phyloP scores from a whole-genome alignment of 2,888 invertebrate species.

The Hybos culiciformis region DNA sequence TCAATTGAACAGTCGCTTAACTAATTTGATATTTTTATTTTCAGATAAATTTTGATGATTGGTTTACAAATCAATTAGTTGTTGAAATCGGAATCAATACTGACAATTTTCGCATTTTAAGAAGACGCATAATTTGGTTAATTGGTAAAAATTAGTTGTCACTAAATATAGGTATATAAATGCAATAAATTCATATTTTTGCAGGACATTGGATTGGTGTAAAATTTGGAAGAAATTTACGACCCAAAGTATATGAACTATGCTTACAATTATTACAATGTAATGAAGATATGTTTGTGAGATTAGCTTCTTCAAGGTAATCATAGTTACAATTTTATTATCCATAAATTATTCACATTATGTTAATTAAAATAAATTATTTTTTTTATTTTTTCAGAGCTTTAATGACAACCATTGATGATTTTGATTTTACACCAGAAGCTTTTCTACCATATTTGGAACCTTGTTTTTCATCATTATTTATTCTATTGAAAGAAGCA shows the following conservation, averaged over 20 bases:
- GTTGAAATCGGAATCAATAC: conserved; percentile 71
- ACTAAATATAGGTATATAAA: conserved; percentile 1
- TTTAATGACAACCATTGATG: conserved; percentile 71
- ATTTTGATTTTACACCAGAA: conserved; percentile 81
- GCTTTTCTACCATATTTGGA: conserved; percentile 76
- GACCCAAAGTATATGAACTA: conserved; percentile 69
- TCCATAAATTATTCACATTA: neutral
- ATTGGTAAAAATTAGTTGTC: conserved; percentile 39
- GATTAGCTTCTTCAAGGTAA: conserved; percentile 65
- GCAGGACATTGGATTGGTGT: conserved; percentile 58
- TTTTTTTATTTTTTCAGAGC: conserved; percentile 33
- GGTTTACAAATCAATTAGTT: conserved; percentile 72
- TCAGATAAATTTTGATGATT: conserved; percentile 79
- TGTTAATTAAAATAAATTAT: neutral
- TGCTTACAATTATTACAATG: conserved; percentile 57
- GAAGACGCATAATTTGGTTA: conserved; percentile 72
- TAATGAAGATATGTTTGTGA: conserved; percentile 77
- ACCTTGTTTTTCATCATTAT: conserved; percentile 62
- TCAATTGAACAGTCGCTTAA: conserved; percentile 8
- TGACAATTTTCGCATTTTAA: conserved; percentile 69
- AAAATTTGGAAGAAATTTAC: conserved; percentile 60
- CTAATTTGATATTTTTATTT: conserved; percentile 15
- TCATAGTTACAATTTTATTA: neutral
- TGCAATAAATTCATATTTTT: neutral
- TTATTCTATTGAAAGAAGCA: conserved; percentile 71